phyloP scores from a whole-genome alignment of 2,888 invertebrate genomes.

The Pachydiplax longipennis region DNA sequence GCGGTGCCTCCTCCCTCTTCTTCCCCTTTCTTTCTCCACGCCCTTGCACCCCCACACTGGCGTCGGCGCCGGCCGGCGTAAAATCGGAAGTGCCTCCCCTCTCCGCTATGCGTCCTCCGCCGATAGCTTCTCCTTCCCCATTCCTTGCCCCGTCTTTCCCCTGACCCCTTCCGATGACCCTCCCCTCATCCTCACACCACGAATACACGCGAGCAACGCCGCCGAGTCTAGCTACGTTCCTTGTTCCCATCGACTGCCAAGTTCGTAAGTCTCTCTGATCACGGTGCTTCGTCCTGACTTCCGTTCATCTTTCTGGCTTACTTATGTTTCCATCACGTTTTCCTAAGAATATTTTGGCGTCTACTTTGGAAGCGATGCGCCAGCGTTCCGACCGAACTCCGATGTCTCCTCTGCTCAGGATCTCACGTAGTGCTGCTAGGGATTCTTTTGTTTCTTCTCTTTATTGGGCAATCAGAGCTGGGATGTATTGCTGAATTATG shows the following conservation, averaged over 20 bases:
- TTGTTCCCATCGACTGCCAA: constrained; percentile 4
- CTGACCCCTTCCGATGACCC: neutral
- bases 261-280: neutral
- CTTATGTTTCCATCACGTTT: neutral
- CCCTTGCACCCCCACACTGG: neutral
- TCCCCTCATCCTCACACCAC: neutral
- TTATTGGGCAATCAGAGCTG: too few relatives aligned
- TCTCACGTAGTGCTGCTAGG: too few relatives aligned
- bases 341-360: neutral
- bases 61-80: constrained; percentile 31
- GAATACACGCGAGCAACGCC: neutral
- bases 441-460: too few relatives aligned
- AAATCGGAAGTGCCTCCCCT: constrained; percentile 25
- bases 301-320: neutral
- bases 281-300: neutral
- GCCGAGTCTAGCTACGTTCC: neutral
- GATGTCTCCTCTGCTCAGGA: neutral
- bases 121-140: neutral
- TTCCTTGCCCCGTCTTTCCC: neutral
- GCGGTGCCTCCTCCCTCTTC: constrained; percentile 4
- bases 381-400: neutral
- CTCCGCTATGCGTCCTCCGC: neutral
- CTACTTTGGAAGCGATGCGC: neutral
- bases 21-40: neutral
- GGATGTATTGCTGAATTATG: too few relatives aligned